Base-by-base conservation (phyloP, 2,797 vertebrate genomes). In the Xyrichtys novacula region DNA sequence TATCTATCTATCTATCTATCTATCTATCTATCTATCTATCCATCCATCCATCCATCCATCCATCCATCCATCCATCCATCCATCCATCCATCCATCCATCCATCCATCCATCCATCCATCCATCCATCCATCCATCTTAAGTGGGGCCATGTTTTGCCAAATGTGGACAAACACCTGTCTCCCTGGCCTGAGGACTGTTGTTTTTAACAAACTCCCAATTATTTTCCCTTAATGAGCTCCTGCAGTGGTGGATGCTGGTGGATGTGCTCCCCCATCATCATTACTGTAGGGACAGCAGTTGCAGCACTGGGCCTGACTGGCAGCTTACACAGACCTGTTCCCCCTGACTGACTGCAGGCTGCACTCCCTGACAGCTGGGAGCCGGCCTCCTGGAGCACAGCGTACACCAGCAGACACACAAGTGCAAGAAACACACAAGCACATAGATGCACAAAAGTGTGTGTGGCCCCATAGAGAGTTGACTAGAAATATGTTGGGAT, bases 171-270 rank as follows among this genome's bases (percentile, higher is more conserved):
- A 83, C 85, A 89, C 83, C 81, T 85, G 80, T 80, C 82, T 85
- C 77, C 63, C 43, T 59, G 67, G 84, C 83, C 78, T 50, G 59
- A 81, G 79, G 78, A 79, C 23, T 74, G 77, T 80, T 83, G 72
- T 83, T 83, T 92, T 91, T 81, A 88, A 88, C 86, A 91, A 91
- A 86, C 84, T 90, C 89, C 44, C 88, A 91, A 93, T 93, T 92
- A 93, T 92, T 84, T 87, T 39, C 57, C 74, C 83, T 81, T 94
- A 94, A 94, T 92, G 91, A 93, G 90, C 91, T 90, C 91, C 87
- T 19, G 74, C 80, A 79, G 83, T 73, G 85, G 76, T 69, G 42
- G 74, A 78, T 84, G 74, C 22, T 46, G 44, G 44, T 69, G 42
- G 75, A 78, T 84, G 74, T 80, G 53, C 89, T 80, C 77, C 65